These are phyloP conservation scores for Caenorhabditis latens DNA, from an alignment of 1,140 invertebrate species.

Conservation along the genomic window DNA sequence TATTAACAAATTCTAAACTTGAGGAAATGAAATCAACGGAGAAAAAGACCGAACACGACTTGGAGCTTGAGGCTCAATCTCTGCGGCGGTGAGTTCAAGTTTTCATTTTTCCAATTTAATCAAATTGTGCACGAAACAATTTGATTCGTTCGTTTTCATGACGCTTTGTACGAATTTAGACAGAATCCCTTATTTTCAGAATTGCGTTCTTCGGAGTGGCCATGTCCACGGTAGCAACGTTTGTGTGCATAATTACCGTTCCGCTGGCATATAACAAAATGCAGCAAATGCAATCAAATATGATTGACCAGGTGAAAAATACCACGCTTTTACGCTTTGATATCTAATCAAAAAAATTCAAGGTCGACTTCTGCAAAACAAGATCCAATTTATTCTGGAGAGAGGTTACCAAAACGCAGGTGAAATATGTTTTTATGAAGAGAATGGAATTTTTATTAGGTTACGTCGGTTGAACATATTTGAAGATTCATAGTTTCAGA, in stretches of 20 bases:
- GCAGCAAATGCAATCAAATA: constrained; percentile 55
- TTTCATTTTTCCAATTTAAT: background rate
- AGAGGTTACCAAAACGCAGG: constrained; percentile 47
- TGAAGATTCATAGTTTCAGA: too few species aligned
- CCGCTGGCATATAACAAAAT: constrained; percentile 41
- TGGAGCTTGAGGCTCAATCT: constrained; percentile 39
- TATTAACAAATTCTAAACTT: background rate
- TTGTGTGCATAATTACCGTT: constrained; percentile 41
- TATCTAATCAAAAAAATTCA: background rate
- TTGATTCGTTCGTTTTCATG: too few species aligned
- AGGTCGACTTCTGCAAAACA: constrained; percentile 48
- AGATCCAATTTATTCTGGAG: constrained; percentile 53
- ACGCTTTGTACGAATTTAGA: background rate
- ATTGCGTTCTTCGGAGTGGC: constrained; percentile 41
- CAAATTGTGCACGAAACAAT: too few species aligned
- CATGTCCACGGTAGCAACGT: constrained; percentile 13
- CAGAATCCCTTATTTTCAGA: background rate
- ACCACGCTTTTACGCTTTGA: background rate
- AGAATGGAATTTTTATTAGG: background rate
- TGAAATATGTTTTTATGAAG: background rate
- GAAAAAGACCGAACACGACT: constrained; percentile 21
- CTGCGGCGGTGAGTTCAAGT: background rate
- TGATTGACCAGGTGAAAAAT: constrained; percentile 39
- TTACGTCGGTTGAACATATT: too few species aligned
- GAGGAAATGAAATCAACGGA: constrained; percentile 42